phyloP scores from a whole-genome alignment of 2,797 vertebrate species.

The Sphenodon punctatus region DNA sequence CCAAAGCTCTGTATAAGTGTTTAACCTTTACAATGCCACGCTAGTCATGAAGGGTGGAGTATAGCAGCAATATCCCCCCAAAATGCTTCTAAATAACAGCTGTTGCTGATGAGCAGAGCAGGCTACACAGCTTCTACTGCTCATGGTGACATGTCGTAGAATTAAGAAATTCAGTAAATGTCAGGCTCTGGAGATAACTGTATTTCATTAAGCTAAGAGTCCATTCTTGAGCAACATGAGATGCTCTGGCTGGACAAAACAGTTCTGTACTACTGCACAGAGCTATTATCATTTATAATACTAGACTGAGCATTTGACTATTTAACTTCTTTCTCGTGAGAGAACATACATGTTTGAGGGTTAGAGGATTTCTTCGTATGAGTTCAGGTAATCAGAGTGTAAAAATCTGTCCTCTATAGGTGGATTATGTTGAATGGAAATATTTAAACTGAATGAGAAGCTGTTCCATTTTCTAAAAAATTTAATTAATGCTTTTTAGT shows the following conservation, averaged over 20 bases:
- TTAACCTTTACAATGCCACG: too few species aligned
- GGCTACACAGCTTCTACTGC: too few species aligned
- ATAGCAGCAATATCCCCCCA: too few species aligned
- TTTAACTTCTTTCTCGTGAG: not conserved
- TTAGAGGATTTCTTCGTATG: not conserved
- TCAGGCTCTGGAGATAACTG: slow-evolving; percentile 65
- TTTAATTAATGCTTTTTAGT: not conserved
- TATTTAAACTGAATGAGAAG: not conserved
- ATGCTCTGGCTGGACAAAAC: not conserved
- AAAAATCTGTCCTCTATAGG: not conserved
- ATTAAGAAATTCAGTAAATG: slow-evolving; percentile 18
- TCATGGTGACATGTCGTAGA: too few species aligned
- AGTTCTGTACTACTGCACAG: too few species aligned
- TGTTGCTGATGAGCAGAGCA: too few species aligned
- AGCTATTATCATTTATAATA: too few species aligned
- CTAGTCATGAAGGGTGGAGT: too few species aligned
- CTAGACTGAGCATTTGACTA: too few species aligned
- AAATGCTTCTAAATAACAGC: too few species aligned
- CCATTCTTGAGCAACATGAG: not conserved
- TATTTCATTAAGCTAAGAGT: slow-evolving; percentile 51
- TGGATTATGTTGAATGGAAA: not conserved
- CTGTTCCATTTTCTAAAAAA: slow-evolving; percentile 5
- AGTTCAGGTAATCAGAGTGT: not conserved
- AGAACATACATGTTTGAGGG: not conserved
- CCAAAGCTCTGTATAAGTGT: too few species aligned